Evolutionary conservation across 64 coral and sea anemone species (phyloP).

Genomic region (Stichodactyla mertensii): DNA sequence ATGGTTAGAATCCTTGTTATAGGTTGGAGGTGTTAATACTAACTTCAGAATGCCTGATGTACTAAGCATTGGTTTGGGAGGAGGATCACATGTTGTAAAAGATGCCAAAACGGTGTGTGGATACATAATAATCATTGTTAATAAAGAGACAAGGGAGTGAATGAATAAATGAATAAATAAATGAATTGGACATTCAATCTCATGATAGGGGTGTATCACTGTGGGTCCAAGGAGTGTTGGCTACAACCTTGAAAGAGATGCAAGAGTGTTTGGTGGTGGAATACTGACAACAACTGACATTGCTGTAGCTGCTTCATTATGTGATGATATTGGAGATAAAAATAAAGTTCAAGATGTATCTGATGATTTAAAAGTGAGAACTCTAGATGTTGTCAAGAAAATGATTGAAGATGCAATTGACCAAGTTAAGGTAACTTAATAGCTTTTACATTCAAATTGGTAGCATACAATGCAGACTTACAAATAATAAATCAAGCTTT

Average conservation of each 20-base stretch:
- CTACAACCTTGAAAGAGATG: slow-evolving; percentile 54
- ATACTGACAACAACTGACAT: slow-evolving; percentile 68
- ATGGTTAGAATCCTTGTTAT: background rate
- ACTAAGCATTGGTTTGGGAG: slow-evolving; percentile 78
- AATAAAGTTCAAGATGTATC: slow-evolving; percentile 38
- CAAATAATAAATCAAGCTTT: too few relatives aligned
- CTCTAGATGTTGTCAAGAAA: slow-evolving; percentile 43
- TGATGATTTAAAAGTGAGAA: slow-evolving; percentile 18
- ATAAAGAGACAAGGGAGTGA: background rate
- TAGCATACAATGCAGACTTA: too few relatives aligned
- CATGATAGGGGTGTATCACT: slow-evolving; percentile 18
- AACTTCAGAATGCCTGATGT: slow-evolving; percentile 98
- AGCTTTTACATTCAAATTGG: too few relatives aligned
- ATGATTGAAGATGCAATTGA: slow-evolving; percentile 74
- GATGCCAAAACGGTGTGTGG: slow-evolving; percentile 3
- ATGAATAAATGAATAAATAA: background rate
- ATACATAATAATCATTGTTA: too few relatives aligned
- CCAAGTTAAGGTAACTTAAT: slow-evolving; percentile 76
- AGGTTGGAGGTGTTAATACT: slow-evolving; percentile 91
- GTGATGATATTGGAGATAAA: slow-evolving; percentile 58
- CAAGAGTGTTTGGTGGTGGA: slow-evolving; percentile 77
- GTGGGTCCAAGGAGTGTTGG: slow-evolving; percentile 91
- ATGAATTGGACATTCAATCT: background rate
- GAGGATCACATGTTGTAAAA: slow-evolving; percentile 61
- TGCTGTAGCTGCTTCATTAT: slow-evolving; percentile 75